Percentiles rank a stretch among this genome's conserved stretches.
Evolutionary conservation across 2,888 invertebrate species (phyloP).

Genomic region (Lydus trimaculatus): DNA sequence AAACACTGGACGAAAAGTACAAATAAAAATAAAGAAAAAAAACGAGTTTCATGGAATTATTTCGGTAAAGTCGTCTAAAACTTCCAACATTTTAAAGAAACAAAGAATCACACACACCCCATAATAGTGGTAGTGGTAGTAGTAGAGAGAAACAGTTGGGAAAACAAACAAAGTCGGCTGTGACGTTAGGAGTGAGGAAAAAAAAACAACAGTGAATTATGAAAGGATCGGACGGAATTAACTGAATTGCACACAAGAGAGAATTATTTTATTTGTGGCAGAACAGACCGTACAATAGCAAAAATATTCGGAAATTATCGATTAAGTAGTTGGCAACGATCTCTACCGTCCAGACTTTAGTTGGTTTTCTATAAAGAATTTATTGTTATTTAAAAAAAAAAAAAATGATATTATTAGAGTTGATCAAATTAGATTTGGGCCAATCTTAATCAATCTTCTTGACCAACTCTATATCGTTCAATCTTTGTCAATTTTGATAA

Average conservation of each 20-base stretch:
- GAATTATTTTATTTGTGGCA: neutral
- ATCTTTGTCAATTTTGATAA: neutral
- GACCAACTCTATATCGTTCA: neutral
- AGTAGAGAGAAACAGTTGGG: neutral
- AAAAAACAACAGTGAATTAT: neutral
- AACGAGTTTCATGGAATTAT: neutral
- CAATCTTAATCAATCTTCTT: neutral
- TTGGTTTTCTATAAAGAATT: neutral
- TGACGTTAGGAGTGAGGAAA: neutral
- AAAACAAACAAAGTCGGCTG: neutral
- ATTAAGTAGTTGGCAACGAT: neutral
- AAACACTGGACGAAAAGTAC: too few species aligned
- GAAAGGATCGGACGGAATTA: neutral
- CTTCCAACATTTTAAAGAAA: neutral
- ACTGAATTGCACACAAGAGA: neutral
- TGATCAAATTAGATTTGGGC: neutral
- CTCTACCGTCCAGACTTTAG: too few species aligned
- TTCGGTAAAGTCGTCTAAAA: neutral
- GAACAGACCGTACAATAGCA: neutral
- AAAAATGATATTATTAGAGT: too few species aligned
- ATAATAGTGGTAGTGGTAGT: too few species aligned
- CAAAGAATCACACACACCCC: too few species aligned
- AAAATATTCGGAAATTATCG: neutral
- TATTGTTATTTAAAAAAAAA: neutral
- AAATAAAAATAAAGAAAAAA: too few species aligned